Base-by-base conservation (phyloP, 2,888 invertebrate genomes). In the Lacanobia wlatinum region DNA sequence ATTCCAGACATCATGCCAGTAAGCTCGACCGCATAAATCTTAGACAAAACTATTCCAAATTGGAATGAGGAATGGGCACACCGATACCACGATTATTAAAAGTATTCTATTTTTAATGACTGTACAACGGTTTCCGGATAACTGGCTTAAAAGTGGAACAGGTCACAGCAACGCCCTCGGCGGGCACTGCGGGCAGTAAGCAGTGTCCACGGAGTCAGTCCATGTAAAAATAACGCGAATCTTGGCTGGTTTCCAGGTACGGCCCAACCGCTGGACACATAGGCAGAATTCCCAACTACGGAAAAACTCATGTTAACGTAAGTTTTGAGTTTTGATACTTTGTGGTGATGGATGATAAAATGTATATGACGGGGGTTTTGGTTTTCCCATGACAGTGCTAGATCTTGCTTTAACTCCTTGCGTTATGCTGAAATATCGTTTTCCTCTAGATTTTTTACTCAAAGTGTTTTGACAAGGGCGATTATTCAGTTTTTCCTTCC, bases 281-380 rank as follows among this genome's bases (percentile, higher is more conserved):
- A 88, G 96, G 96, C 86, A 94, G 96, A 90, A 96, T 96, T 88
- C 96, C 96, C 84, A 94, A 93, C 93, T 96, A 87, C 89, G 96
- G 96, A 87, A 96, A 92, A 92, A 92, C 95, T 78, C 95, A 95
- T 80, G 94, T 94, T 78, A 95, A 95, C 89, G 96, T 96, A 86
- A 95, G 96, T 95, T 67, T 78, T 48, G 28, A 58, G 21, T 69
- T 66, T 62, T 65, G 6, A 48, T 58, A 55, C 23, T 67, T 70
- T 56, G 4, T 71, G 6, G 9, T 34, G n/a, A 63, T 38, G 12
- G 21, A 63, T 63, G 21, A 21, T 43, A 43, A 43, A 43, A 12
- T 12, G 43, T 12, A 43, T 43, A 12, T 43, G 34, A 34, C 28
- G 28, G 28, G 28, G 28, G 28, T 28, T 28, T 28, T 3, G 28